These are phyloP conservation scores for Zosterops japonicus DNA, from an alignment of 2,113 vertebrate genomes.

Conservation along the genomic window DNA sequence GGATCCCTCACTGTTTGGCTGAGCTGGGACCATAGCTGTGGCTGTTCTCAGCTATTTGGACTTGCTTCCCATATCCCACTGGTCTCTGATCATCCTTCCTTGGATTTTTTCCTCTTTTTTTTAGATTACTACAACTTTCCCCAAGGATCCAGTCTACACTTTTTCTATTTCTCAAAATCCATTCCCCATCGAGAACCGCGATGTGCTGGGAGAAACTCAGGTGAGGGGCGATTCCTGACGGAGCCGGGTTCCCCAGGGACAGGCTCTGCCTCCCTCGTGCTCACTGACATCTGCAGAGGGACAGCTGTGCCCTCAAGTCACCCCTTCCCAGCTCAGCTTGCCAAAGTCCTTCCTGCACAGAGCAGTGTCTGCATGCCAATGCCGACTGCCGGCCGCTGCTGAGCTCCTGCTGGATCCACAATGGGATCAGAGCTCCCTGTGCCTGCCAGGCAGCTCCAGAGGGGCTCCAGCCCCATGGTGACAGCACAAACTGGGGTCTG, in stretches of 20 bases:
- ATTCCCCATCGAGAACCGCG: slow-evolving; percentile 95
- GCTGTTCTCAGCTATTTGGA: not conserved
- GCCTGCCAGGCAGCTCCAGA: not conserved
- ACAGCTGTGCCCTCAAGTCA: slow-evolving; percentile 7
- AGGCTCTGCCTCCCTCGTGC: fast-evolving
- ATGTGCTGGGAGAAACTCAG: slow-evolving; percentile 94
- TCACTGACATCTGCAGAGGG: not conserved
- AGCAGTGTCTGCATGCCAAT: not conserved
- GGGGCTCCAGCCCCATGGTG: not conserved
- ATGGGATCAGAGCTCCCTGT: not conserved
- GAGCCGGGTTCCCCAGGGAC: fast-evolving
- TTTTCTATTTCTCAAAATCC: slow-evolving; percentile 90
- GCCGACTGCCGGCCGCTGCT: not conserved
- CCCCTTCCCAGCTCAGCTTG: not conserved
- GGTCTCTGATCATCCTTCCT: not conserved
- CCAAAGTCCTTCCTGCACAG: not conserved
- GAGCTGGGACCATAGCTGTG: not conserved
- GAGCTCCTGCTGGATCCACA: fast-evolving
- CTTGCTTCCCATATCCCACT: not conserved
- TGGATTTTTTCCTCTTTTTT: not conserved
- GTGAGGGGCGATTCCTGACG: slow-evolving; percentile 46
- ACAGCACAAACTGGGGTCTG: not conserved
- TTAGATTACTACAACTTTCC: slow-evolving; percentile 98
- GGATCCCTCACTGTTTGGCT: not conserved
- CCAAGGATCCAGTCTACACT: slow-evolving; percentile 96